phyloP scores from a whole-genome alignment of 1,140 invertebrate genomes.

The Drosophila watanabei region DNA sequence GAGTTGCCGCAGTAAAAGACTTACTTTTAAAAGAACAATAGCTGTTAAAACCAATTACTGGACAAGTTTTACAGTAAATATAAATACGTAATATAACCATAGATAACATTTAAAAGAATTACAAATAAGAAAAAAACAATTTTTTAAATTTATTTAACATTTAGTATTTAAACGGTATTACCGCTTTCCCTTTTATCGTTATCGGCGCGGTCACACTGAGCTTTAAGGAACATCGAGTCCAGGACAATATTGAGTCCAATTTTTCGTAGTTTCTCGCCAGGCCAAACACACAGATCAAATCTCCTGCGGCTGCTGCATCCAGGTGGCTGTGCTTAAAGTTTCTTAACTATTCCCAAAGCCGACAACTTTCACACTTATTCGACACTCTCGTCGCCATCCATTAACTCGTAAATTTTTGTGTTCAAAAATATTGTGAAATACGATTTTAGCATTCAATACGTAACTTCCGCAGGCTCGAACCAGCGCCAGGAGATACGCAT shows the following conservation, averaged over 20 bases:
- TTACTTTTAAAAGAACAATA: background rate
- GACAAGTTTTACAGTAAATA: background rate
- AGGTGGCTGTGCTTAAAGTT: slow-evolving; percentile 4
- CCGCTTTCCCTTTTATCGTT: background rate
- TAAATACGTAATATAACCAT: too few relatives aligned
- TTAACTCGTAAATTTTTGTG: slow-evolving; percentile 6
- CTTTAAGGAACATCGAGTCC: slow-evolving; percentile 4
- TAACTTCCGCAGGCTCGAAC: slow-evolving; percentile 16
- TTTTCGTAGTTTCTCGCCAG: background rate
- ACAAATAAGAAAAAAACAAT: too few relatives aligned
- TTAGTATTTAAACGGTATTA: slow-evolving; percentile 2
- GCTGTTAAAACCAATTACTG: background rate
- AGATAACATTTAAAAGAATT: too few relatives aligned
- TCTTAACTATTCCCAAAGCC: background rate
- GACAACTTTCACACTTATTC: background rate
- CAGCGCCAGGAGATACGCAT: slow-evolving; percentile 23
- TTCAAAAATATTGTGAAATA: background rate
- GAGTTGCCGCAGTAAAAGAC: background rate
- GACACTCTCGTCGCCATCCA: background rate
- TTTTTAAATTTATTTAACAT: too few relatives aligned
- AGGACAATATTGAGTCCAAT: background rate
- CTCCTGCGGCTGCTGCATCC: background rate
- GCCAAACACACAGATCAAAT: background rate
- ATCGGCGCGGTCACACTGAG: slow-evolving; percentile 15
- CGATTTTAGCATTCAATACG: background rate